Evolutionary conservation across 1,140 invertebrate species (phyloP).

Genomic region (Bombyx mandarina): DNA sequence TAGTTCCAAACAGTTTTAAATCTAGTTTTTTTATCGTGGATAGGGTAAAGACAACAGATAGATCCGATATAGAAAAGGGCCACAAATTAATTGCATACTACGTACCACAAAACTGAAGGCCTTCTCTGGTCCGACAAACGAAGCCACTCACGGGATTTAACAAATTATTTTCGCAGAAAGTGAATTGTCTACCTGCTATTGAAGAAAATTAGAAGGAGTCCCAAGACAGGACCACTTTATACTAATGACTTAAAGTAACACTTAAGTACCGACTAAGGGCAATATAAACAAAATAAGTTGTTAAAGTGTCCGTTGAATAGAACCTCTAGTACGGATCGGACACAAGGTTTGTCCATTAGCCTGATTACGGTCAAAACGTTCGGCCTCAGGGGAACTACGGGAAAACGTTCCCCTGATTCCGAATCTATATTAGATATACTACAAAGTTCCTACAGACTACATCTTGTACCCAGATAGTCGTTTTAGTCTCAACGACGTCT

Average conservation of each 20-base stretch:
- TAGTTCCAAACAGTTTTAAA: too few species aligned
- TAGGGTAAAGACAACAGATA: too few species aligned
- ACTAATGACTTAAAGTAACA: constrained; percentile 12
- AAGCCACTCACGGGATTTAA: constrained; percentile 1
- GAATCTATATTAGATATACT: too few species aligned
- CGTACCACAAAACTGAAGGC: too few species aligned
- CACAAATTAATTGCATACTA: too few species aligned
- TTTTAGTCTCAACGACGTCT: too few species aligned
- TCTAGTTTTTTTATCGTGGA: too few species aligned
- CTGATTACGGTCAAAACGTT: constrained; percentile 44
- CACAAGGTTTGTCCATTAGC: constrained; percentile 36
- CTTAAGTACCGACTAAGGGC: constrained; percentile 18
- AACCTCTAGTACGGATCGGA: constrained; percentile 30
- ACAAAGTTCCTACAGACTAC: too few species aligned
- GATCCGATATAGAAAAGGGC: too few species aligned
- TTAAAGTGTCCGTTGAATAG: constrained; percentile 35
- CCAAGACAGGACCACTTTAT: constrained; percentile 5
- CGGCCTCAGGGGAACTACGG: constrained; percentile 19
- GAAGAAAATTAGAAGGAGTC: not conserved
- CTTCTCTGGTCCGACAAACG: too few species aligned
- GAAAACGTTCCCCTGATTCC: too few species aligned
- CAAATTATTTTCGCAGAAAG: not conserved
- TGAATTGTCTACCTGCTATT: not conserved
- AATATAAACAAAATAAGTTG: constrained; percentile 30
- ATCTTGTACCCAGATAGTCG: too few species aligned